Evolutionary conservation across 1,140 invertebrate genomes (phyloP).

Genomic region (Atta texana): DNA sequence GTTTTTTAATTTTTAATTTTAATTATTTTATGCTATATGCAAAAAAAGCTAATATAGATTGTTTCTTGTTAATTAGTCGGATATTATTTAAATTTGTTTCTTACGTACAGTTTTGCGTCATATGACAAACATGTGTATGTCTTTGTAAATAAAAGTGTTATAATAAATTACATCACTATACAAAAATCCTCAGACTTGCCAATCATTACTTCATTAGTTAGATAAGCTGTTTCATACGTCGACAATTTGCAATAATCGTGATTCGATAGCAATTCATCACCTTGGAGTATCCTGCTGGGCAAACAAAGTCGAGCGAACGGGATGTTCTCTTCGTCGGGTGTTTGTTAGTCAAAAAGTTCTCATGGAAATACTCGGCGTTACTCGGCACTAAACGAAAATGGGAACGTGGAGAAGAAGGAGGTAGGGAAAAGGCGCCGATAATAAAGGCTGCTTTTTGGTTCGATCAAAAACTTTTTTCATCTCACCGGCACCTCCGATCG

Average conservation of each 20-base stretch:
- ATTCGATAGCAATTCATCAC: slow-evolving; percentile 28
- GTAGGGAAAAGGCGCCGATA: slow-evolving; percentile 53
- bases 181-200: neutral
- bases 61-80: no score
- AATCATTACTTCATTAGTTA: neutral
- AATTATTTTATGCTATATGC: neutral
- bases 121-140: neutral
- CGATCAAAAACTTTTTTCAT: slow-evolving; percentile 78
- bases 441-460: slow-evolving; percentile 66
- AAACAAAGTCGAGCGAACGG: slow-evolving; percentile 6
- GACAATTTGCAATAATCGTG: slow-evolving; percentile 26
- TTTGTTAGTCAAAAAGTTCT: slow-evolving; percentile 57
- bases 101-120: neutral
- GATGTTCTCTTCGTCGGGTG: slow-evolving; percentile 37
- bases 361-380: slow-evolving; percentile 48
- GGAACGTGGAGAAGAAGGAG: neutral
- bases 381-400: neutral
- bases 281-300: neutral
- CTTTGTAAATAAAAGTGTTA: neutral
- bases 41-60: neutral
- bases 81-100: neutral
- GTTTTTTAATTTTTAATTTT: neutral
- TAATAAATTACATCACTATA: neutral
- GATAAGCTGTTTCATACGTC: neutral
- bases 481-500: slow-evolving; percentile 43